Base-by-base conservation (phyloP, 53 echinoderm and acorn worm species). In the Luidia sarsii region DNA sequence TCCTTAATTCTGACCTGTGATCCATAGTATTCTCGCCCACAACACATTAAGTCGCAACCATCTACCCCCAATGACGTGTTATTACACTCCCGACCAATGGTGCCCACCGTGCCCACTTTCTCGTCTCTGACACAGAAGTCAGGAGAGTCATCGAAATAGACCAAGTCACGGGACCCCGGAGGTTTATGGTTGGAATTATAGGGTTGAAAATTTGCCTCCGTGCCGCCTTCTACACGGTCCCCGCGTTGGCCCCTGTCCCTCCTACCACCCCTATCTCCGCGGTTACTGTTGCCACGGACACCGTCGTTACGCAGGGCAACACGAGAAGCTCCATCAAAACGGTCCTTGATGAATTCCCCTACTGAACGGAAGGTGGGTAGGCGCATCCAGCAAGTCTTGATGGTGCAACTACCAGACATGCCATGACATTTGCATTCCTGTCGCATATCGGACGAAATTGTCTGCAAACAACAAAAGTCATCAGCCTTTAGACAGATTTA, bases 341-440 rank as follows among this genome's bases (percentile, higher is more conserved):
- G 80, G 39, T 97, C 97, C 65, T 97, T 97, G 48, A 97, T 70
- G 49, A 87, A 82, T 31, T 79, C 87, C 2, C 97, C 97, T 9
- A 97, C 93, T 34, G 83, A 33, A 21, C 91, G 79, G 67, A 93
- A 97, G 2, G 87, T 91, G 10, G 97, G 97, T 34, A 97, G 57
- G 33, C 93, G 70, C 97, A 97, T 97, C 93, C 93, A 97, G 64
- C 97, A 97, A 13, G 97, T 97, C 45, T 88, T 38, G 35, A 97
- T 69, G 19, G 90, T 83, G 66, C 97, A 97, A 74, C 97, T 97
- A 15, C 97, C 97, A 10, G 97, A 97, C 97, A 97, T 97, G 6
- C 97, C 97, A 80, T 97, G 97, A 69, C 97, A 97, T 56, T 97
- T 97, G 45, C 97, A 97, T 31, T 93, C 93, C 48, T 75, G 80